phyloP scores from a whole-genome alignment of 2,888 invertebrate species.

The Nomada flava region DNA sequence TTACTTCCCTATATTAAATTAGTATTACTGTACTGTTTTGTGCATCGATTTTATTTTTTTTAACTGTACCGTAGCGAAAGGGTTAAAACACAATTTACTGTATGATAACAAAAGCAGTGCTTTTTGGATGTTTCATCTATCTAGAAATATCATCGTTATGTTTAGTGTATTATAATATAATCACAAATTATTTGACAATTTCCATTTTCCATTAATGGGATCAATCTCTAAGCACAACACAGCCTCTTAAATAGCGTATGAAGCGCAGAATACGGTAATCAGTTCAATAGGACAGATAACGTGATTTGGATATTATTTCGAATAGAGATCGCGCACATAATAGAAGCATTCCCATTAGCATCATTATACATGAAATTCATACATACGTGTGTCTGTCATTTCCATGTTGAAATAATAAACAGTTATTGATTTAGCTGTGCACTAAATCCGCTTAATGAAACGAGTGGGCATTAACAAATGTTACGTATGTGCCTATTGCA shows the following conservation, averaged over 20 bases:
- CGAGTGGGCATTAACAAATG: conserved; percentile 7
- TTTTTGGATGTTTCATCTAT: too few species aligned
- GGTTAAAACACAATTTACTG: too few species aligned
- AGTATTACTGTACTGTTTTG: too few species aligned
- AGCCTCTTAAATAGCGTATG: background rate
- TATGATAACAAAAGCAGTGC: too few species aligned
- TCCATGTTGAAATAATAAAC: conserved; percentile 7
- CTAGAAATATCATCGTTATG: too few species aligned
- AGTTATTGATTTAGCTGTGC: background rate
- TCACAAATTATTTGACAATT: too few species aligned
- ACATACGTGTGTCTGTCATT: background rate
- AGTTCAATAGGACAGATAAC: background rate
- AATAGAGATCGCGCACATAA: background rate
- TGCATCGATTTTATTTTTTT: too few species aligned
- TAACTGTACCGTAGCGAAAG: too few species aligned
- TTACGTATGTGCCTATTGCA: background rate
- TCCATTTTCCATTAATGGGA: too few species aligned
- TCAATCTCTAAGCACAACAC: too few species aligned
- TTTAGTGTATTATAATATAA: too few species aligned
- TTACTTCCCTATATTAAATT: too few species aligned
- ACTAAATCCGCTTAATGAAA: conserved; percentile 4
- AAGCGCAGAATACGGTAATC: background rate
- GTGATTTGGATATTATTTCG: background rate
- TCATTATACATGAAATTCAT: background rate
- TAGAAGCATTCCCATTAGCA: background rate